A percentile compares a stretch with the other conserved stretches of the same genome.
Evolutionary conservation across 2,113 vertebrate species (phyloP).

Genomic region (Austrofundulus limnaeus): DNA sequence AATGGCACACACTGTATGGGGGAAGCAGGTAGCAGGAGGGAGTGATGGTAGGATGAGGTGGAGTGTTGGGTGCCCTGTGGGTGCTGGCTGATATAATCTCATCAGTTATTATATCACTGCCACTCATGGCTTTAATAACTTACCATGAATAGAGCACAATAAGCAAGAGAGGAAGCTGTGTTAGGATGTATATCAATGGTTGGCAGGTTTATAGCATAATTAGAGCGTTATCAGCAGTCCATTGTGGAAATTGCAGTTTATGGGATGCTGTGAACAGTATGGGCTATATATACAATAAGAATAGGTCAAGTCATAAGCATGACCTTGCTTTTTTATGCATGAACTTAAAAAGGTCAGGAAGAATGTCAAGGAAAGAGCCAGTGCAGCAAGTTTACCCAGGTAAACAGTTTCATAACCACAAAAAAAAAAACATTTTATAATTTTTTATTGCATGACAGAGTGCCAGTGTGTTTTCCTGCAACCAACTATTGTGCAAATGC

Average conservation of each 20-base stretch:
- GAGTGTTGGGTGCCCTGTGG: conserved; percentile 31
- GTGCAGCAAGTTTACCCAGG: too few relatives aligned
- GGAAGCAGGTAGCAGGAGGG: conserved; percentile 22
- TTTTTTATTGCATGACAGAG: too few relatives aligned
- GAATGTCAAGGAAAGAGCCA: background rate
- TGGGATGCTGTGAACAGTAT: conserved; percentile 22
- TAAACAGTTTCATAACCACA: too few relatives aligned
- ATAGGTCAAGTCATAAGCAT: conserved; percentile 4
- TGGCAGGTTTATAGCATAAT: conserved; percentile 69
- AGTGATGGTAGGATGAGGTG: conserved; percentile 30
- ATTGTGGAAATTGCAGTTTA: conserved; percentile 54
- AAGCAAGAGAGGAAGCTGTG: conserved; percentile 59
- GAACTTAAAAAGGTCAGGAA: background rate
- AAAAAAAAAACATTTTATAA: too few relatives aligned
- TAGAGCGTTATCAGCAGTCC: conserved; percentile 36
- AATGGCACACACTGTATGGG: conserved; percentile 54
- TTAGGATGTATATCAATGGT: conserved; percentile 48
- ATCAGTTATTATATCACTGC: conserved; percentile 47
- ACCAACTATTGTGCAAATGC: too few relatives aligned
- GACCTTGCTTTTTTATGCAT: background rate
- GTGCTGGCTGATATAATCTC: conserved; percentile 61
- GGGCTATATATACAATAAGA: conserved; percentile 2
- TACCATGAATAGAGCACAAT: conserved; percentile 55
- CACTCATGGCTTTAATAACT: conserved; percentile 48
- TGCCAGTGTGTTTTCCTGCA: too few relatives aligned